These are phyloP conservation scores for Pristis pectinata DNA, from an alignment of 2,797 vertebrate genomes.

Conservation along the genomic window DNA sequence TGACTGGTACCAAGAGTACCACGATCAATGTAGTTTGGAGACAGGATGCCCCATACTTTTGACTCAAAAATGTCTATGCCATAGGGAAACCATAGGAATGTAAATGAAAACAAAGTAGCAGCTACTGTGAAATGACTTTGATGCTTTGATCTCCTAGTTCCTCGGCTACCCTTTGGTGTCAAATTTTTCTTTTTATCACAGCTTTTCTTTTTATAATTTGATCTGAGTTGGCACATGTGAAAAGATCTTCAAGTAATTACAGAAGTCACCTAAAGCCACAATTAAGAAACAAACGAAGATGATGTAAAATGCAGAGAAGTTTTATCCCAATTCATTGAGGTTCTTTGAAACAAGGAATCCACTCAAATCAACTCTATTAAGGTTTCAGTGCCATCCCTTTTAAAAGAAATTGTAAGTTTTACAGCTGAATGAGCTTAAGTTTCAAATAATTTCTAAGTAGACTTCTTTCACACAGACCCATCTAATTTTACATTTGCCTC, in stretches of 20 bases:
- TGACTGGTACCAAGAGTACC: neutral
- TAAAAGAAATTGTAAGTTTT: neutral
- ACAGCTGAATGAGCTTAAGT: neutral
- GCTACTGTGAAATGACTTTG: neutral
- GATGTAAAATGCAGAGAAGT: too few relatives aligned
- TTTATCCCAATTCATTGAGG: neutral
- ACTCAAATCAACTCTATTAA: neutral
- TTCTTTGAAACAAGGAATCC: neutral
- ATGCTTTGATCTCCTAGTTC: neutral
- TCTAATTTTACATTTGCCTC: neutral
- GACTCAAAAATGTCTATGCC: neutral
- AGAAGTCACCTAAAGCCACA: neutral
- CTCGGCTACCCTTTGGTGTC: too few relatives aligned
- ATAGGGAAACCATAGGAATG: neutral
- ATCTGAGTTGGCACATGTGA: too few relatives aligned
- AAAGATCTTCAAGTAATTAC: neutral
- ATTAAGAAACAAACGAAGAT: neutral
- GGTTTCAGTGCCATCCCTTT: neutral
- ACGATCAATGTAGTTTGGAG: neutral
- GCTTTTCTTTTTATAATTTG: neutral
- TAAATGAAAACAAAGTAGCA: too few relatives aligned
- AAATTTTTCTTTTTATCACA: too few relatives aligned
- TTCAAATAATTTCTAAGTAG: neutral
- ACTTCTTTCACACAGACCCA: neutral
- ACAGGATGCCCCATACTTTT: neutral